phyloP scores from a whole-genome alignment of 2,888 invertebrate genomes.

The Ypsolopha scabrella region DNA sequence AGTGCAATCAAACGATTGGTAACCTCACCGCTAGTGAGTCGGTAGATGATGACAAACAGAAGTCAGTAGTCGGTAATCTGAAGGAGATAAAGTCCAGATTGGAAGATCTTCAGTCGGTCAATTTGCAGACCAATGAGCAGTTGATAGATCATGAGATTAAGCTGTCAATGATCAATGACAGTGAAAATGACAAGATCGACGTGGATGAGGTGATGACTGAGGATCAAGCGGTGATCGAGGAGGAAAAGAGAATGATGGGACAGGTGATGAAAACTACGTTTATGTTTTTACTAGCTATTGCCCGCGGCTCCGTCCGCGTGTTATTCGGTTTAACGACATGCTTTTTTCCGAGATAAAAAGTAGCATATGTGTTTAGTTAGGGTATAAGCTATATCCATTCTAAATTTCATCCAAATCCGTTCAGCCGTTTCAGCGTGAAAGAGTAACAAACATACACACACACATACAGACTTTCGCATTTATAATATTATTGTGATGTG shows the following conservation, averaged over 20 bases:
- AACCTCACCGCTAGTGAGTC: slow-evolving; percentile 55
- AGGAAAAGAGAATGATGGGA: slow-evolving; percentile 76
- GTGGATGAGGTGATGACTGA: slow-evolving; percentile 44
- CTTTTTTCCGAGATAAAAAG: too few species aligned
- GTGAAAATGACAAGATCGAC: slow-evolving; percentile 38
- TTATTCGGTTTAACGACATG: too few species aligned
- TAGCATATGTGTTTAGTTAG: too few species aligned
- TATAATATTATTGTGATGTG: too few species aligned
- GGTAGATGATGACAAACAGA: slow-evolving; percentile 34
- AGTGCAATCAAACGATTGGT: slow-evolving; percentile 70
- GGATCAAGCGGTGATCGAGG: slow-evolving; percentile 70
- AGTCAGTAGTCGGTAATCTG: slow-evolving; percentile 57
- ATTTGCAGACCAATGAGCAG: slow-evolving; percentile 66
- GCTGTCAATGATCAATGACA: slow-evolving; percentile 39
- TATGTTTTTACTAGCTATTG: too few species aligned
- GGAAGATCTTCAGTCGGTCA: slow-evolving; percentile 65
- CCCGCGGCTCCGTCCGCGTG: too few species aligned
- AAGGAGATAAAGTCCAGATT: slow-evolving; percentile 38
- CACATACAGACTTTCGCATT: too few species aligned
- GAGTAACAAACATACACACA: too few species aligned
- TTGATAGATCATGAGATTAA: slow-evolving; percentile 64
- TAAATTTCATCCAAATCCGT: too few species aligned
- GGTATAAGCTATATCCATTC: too few species aligned
- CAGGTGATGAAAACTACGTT: slow-evolving; percentile 52
- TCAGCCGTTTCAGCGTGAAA: too few species aligned